Percentiles rank a stretch among this genome's conserved stretches.
These are phyloP conservation scores for Pristiophorus japonicus DNA, from an alignment of 2,113 vertebrate genomes.

Conservation along the genomic window DNA sequence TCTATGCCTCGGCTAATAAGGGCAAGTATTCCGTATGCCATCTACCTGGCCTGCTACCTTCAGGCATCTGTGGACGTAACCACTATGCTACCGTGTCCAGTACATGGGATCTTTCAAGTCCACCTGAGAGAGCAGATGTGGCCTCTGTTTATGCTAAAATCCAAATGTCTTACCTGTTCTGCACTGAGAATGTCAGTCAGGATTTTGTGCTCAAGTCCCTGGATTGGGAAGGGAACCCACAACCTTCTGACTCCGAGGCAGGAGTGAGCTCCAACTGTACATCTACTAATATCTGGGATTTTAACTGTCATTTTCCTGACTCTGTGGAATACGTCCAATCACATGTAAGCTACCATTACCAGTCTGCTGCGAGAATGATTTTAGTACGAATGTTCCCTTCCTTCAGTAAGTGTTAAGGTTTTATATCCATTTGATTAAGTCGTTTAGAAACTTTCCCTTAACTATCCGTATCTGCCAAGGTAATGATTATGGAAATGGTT, in stretches of 20 bases:
- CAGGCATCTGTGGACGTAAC: too few species aligned
- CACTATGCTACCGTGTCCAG: too few species aligned
- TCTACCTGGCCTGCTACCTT: too few species aligned
- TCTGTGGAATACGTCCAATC: background rate
- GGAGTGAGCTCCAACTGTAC: background rate
- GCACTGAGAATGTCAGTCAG: too few species aligned
- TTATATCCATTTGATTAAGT: background rate
- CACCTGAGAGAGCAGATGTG: too few species aligned
- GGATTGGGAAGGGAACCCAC: too few species aligned
- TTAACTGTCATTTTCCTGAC: background rate
- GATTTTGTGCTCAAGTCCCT: too few species aligned
- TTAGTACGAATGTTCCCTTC: background rate
- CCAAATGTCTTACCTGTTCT: too few species aligned
- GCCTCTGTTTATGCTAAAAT: too few species aligned
- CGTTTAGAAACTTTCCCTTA: background rate
- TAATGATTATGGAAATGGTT: background rate
- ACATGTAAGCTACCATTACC: background rate
- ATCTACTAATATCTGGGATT: background rate
- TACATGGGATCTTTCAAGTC: too few species aligned
- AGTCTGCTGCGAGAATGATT: background rate
- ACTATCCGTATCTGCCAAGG: background rate
- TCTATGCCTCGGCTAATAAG: too few species aligned
- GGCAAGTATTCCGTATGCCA: too few species aligned
- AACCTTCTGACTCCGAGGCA: background rate
- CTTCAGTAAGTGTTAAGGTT: background rate